Conservation (phyloP, 1,140 invertebrate species). For the Diplogasteroides magnus region DNA sequence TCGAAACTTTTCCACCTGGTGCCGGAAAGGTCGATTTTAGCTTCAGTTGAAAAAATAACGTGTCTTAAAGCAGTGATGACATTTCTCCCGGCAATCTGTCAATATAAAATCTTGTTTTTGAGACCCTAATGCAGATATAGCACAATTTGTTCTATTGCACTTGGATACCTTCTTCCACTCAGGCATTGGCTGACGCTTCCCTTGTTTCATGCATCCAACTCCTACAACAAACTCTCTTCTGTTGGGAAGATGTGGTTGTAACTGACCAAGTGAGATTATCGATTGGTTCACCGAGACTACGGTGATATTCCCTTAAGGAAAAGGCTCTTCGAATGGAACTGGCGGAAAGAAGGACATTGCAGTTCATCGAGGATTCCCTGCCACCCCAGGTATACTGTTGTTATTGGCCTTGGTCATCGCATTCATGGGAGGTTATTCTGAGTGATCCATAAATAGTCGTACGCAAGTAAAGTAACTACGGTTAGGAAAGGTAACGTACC, state of each 20-base stretch:
- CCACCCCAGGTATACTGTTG: slow-evolving; percentile 1
- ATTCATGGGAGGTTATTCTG: neutral
- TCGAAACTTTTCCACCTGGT: too few species aligned
- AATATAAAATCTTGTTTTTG: neutral
- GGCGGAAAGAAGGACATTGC: slow-evolving; percentile 9
- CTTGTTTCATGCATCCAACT: neutral
- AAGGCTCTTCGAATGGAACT: slow-evolving; percentile 10
- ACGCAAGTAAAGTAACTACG: too few species aligned
- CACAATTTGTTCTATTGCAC: neutral
- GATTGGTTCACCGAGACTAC: neutral
- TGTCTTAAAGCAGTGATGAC: too few species aligned
- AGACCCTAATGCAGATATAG: neutral
- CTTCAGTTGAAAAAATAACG: too few species aligned
- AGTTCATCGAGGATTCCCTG: slow-evolving; percentile 10
- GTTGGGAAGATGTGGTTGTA: neutral
- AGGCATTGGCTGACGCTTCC: neutral
- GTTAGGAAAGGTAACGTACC: too few species aligned
- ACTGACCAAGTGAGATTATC: neutral
- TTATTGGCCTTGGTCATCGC: neutral
- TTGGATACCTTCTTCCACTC: too few species aligned
- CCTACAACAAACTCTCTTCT: neutral
- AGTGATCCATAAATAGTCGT: too few species aligned
- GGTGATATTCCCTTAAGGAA: slow-evolving; percentile 2
- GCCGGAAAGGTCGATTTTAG: too few species aligned
- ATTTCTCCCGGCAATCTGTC: too few species aligned